Evolutionary conservation across 2,797 vertebrate species (phyloP), one percentile per base, ranked within the genome.

Genomic region (Adelosebastes latens): DNA sequence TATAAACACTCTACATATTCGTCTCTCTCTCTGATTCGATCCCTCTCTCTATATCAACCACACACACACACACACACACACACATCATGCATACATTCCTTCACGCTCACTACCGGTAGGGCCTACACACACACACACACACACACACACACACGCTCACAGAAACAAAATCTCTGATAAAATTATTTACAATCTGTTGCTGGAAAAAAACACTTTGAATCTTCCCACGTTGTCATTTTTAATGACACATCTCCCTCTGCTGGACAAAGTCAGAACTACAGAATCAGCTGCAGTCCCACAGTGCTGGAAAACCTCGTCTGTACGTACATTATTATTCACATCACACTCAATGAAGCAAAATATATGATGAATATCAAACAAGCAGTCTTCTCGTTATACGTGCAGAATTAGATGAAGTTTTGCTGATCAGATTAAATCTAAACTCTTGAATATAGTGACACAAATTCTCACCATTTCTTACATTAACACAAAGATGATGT

Each of bases 171-270:
- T 80, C 24, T 34, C 53, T 63, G 55, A 81, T 78, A 4, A 86
- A 91, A 85, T 78, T 22, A 81, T 78, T 93, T 92, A 69, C 91
- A 93, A 95, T 96, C 86, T 86, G 66, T 93, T 93, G 95, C 84
- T 94, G 94, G 94, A 81, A 61, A 76, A 82, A 65, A 72, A 34
- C 63, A 76, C 34, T 59, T 36, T 42, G 3, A 84, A 81, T 67
- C 53, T 6, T 66, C 72, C 77, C 58, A 53, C 20, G 24, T 69
- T 76, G 67, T 80, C 32, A 80, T 88, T 87, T 86, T 70, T 89
- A 84, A 89, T 82, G 46, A 80, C 92, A 90, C 86, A 78, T 71
- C 83, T 69, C 93, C 83, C 93, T 91, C 96, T 95, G 88, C 85
- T 94, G 95, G 93, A 89, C 79, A 81, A 89, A 87, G 70, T 84